A percentile compares a stretch with the other conserved stretches of the same genome.
phyloP scores from a whole-genome alignment of 2,797 vertebrate genomes.

The Synanceia verrucosa region DNA sequence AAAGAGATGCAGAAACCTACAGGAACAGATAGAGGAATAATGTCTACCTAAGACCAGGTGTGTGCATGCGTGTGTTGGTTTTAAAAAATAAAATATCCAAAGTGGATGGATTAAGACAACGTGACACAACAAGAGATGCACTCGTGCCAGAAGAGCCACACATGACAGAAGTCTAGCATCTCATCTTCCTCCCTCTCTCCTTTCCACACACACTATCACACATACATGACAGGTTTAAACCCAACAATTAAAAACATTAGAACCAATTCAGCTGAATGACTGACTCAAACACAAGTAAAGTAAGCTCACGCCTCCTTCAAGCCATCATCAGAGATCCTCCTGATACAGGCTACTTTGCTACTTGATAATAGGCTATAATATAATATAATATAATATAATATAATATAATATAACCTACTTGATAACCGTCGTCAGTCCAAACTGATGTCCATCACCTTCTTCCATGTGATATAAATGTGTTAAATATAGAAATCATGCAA shows the following conservation, averaged over 20 bases:
- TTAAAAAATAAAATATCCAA: slow-evolving; percentile 8
- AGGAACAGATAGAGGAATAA: neutral
- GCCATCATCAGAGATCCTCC: too few species aligned
- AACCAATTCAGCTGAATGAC: neutral
- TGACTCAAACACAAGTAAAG: slow-evolving; percentile 20
- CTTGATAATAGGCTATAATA: neutral
- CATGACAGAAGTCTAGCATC: neutral
- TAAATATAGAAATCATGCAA: slow-evolving; percentile 21
- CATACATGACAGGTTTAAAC: neutral
- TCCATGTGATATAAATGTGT: slow-evolving; percentile 12
- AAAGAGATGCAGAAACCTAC: neutral
- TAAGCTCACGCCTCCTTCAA: neutral
- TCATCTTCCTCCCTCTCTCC: neutral
- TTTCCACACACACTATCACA: neutral
- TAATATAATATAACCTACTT: slow-evolving; percentile 38
- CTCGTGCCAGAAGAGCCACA: neutral
- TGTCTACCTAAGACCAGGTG: too few species aligned
- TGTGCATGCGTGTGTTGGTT: neutral
- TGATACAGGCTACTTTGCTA: too few species aligned
- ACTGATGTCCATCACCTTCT: slow-evolving; percentile 23
- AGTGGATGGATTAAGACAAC: slow-evolving; percentile 9
- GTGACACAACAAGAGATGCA: neutral
- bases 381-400: neutral
- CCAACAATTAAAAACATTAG: neutral
- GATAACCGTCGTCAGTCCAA: slow-evolving; percentile 14